Conservation (phyloP, 2,797 vertebrate species). For the Erpetoichthys calabaricus region DNA sequence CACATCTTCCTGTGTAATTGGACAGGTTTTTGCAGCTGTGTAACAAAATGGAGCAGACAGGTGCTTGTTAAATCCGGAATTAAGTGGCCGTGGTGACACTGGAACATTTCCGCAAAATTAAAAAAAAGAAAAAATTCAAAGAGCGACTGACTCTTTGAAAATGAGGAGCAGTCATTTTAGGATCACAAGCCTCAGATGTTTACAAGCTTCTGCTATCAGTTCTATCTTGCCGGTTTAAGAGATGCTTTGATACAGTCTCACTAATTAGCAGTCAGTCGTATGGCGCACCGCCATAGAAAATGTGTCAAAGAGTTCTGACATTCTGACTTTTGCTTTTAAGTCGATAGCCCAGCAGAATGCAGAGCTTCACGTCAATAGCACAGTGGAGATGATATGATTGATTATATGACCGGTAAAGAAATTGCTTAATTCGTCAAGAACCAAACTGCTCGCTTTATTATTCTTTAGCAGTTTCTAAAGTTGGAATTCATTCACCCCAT, state of each 20-base stretch:
- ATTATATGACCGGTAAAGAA: background rate
- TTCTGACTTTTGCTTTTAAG: background rate
- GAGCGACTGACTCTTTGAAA: too few relatives aligned
- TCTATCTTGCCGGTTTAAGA: background rate
- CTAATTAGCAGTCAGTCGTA: constrained; percentile 3
- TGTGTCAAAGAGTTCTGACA: constrained; percentile 9
- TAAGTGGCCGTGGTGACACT: constrained; percentile 1
- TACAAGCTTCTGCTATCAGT: too few relatives aligned
- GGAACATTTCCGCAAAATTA: constrained; percentile 1
- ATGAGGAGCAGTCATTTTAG: too few relatives aligned
- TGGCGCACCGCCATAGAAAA: background rate
- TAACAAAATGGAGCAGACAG: background rate
- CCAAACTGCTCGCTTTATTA: too few relatives aligned
- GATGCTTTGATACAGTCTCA: background rate
- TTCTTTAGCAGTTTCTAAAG: too few relatives aligned
- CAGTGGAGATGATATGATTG: constrained; percentile 1
- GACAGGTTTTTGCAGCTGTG: background rate
- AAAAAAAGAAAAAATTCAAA: too few relatives aligned
- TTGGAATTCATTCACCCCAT: too few relatives aligned
- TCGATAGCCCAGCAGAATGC: background rate
- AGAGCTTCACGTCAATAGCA: constrained; percentile 3
- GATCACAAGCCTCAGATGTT: too few relatives aligned
- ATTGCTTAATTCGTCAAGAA: background rate
- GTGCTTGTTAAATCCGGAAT: constrained; percentile 5
- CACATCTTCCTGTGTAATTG: background rate